These are phyloP conservation scores for Diaperis boleti DNA, from an alignment of 2,888 invertebrate species.

Conservation along the genomic window DNA sequence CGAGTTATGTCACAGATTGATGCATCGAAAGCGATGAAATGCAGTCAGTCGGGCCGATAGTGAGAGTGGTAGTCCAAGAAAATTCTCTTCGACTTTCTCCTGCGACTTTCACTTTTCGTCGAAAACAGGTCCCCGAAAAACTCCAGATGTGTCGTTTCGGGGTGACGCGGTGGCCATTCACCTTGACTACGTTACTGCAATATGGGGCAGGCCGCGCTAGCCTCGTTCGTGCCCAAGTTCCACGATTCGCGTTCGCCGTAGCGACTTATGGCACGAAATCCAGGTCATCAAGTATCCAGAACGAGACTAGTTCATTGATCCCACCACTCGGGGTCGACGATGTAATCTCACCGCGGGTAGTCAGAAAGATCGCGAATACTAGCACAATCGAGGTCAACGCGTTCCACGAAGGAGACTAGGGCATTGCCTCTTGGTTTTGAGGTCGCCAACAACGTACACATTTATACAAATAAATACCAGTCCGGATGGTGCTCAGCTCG, in stretches of 20 bases:
- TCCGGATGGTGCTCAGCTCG: conserved; percentile 6
- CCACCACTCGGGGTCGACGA: conserved; percentile 56
- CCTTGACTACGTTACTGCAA: conserved; percentile 55
- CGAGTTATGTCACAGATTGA: conserved; percentile 21
- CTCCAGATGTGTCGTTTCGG: conserved; percentile 29
- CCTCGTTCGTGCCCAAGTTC: conserved; percentile 41
- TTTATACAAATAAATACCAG: conserved; percentile 32
- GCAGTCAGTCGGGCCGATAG: conserved; percentile 59
- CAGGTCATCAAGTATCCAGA: conserved; percentile 56
- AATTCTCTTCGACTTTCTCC: conserved; percentile 43
- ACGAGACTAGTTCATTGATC: conserved; percentile 59
- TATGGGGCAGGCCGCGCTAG: conserved; percentile 50
- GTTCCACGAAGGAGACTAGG: conserved; percentile 61
- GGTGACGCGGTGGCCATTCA: conserved; percentile 57
- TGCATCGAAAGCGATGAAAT: conserved; percentile 59
- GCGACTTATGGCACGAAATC: conserved; percentile 49
- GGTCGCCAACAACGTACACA: conserved; percentile 58
- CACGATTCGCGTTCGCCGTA: conserved; percentile 3
- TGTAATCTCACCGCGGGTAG: conserved; percentile 53
- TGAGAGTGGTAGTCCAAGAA: conserved; percentile 46
- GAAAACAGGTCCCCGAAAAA: neutral
- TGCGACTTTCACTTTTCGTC: conserved; percentile 43
- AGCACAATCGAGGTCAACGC: conserved; percentile 61
- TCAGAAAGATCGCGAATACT: conserved; percentile 52
- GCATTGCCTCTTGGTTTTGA: conserved; percentile 65